phyloP scores from a whole-genome alignment of 2,888 invertebrate genomes.

The Spilosoma lubricipeda region DNA sequence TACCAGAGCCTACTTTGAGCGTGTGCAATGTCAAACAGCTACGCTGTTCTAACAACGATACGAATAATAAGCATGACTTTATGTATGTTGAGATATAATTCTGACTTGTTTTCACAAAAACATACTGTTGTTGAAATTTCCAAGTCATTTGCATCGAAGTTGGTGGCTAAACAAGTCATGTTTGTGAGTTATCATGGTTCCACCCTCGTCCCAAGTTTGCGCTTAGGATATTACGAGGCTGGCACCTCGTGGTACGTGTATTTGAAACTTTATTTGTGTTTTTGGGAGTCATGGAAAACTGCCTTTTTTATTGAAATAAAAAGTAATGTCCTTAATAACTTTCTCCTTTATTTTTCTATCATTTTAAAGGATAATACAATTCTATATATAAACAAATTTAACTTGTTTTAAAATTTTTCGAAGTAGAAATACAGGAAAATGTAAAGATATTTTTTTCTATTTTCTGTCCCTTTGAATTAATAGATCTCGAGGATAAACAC shows the following conservation, averaged over 20 bases:
- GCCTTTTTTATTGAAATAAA: constrained; percentile 17
- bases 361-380: constrained; percentile 6
- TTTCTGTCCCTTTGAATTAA: constrained; percentile 22
- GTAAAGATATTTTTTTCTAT: background rate
- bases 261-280: constrained; percentile 39
- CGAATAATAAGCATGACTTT: constrained; percentile 7
- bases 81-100: constrained; percentile 13
- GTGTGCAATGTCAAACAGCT: constrained; percentile 12
- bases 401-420: constrained; percentile 8
- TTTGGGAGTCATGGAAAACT: constrained; percentile 12
- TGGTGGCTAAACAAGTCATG: constrained; percentile 39
- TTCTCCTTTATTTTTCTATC: constrained; percentile 8
- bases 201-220: constrained; percentile 37
- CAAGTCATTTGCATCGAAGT: constrained; percentile 36
- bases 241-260: constrained; percentile 37
- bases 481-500: constrained; percentile 14
- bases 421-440: constrained; percentile 8
- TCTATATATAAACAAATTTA: background rate
- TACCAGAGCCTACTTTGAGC: constrained; percentile 5
- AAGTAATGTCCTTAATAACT: constrained; percentile 7
- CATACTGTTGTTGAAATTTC: constrained; percentile 31
- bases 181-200: constrained; percentile 45
- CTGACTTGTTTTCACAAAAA: constrained; percentile 20
- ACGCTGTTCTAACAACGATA: constrained; percentile 18
- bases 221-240: constrained; percentile 15